Evolutionary conservation across 2,797 vertebrate species (phyloP).

Genomic region (Dromococcyx pavoninus): DNA sequence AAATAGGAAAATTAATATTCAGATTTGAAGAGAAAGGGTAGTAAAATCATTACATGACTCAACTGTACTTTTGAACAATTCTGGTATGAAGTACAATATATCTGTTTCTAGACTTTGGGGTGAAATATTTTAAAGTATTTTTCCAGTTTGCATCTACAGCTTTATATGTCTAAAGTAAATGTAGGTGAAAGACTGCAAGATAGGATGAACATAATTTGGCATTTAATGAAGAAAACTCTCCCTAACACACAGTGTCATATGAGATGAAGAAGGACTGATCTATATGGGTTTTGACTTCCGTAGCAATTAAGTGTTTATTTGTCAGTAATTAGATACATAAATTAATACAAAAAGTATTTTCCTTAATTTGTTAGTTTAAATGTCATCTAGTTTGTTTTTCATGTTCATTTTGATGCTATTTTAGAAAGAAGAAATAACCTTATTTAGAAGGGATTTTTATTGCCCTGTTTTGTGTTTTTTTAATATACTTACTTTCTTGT

Average conservation of each 20-base stretch:
- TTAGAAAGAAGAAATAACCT: background rate
- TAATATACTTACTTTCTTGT: background rate
- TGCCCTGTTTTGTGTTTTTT: background rate
- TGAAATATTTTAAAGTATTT: background rate
- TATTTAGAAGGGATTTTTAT: background rate
- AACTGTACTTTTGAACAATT: background rate
- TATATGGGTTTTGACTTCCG: background rate
- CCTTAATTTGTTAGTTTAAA: background rate
- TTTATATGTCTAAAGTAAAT: background rate
- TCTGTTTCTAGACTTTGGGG: background rate
- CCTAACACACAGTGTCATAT: background rate
- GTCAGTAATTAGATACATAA: background rate
- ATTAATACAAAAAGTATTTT: background rate
- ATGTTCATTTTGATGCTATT: background rate
- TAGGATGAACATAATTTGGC: background rate
- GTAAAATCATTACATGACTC: background rate
- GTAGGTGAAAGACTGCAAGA: background rate
- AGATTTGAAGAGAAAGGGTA: background rate
- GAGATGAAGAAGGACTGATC: background rate
- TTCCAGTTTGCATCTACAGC: background rate
- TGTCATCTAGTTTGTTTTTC: background rate
- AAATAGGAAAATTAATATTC: background rate
- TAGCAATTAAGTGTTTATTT: background rate
- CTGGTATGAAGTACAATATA: background rate
- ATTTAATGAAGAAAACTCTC: background rate